phyloP scores from a whole-genome alignment of 64 coral and sea anemone genomes.

The Porites australiensis region DNA sequence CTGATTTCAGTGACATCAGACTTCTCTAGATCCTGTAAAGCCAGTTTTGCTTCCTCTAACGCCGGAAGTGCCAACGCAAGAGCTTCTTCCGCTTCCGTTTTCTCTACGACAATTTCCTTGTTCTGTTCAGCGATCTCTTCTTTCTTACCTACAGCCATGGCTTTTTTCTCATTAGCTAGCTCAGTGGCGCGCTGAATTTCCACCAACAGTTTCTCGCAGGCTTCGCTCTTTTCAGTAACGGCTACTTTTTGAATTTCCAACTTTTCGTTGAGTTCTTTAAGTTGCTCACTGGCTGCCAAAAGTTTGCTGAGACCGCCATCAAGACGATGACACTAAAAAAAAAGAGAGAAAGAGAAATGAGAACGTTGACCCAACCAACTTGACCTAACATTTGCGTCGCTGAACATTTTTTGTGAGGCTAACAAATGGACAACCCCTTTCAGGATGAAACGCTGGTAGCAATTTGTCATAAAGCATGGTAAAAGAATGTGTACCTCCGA shows the following conservation, averaged over 20 bases:
- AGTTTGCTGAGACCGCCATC: constrained; percentile 99
- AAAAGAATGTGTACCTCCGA: too few relatives aligned
- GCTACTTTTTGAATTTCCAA: constrained; percentile 96
- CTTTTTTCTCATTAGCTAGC: constrained; percentile 96
- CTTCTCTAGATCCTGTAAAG: constrained; percentile 97
- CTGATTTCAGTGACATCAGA: constrained; percentile 99
- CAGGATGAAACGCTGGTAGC: too few relatives aligned
- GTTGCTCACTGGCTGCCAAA: constrained; percentile 94
- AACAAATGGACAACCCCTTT: not conserved
- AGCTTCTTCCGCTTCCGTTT: constrained; percentile 92
- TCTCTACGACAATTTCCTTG: constrained; percentile 90
- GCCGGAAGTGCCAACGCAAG: constrained; percentile 89
- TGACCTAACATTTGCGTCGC: too few relatives aligned
- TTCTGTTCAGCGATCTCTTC: constrained; percentile 96
- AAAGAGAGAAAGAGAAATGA: not conserved
- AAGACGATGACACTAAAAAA: constrained; percentile 93
- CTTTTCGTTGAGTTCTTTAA: constrained; percentile 98
- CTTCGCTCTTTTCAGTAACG: constrained; percentile 98
- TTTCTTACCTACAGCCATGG: constrained; percentile 90
- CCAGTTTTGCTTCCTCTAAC: constrained; percentile 95
- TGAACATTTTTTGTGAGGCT: not conserved
- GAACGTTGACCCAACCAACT: not conserved
- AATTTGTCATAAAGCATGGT: too few relatives aligned
- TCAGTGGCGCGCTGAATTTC: constrained; percentile 90
- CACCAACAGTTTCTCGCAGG: constrained; percentile 88